Conservation (phyloP, 1,140 invertebrate genomes). For the Apis cerana region DNA sequence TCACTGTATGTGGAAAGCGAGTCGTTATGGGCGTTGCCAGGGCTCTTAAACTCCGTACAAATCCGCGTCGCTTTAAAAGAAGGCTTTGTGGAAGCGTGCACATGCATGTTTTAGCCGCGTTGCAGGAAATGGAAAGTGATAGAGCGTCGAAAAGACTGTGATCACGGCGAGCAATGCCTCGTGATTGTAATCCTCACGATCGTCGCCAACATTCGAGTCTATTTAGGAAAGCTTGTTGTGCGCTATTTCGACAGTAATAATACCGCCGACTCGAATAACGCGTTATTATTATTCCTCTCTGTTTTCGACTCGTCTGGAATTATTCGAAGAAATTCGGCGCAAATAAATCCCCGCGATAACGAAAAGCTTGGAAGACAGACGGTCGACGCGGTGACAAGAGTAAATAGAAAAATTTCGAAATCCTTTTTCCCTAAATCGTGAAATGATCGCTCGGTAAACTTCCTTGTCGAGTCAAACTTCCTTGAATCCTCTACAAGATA, state of each 20-base stretch:
- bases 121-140: constrained; percentile 30
- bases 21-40: constrained; percentile 34
- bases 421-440: not conserved
- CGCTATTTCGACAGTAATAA: not conserved
- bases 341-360: not conserved
- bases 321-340: not conserved
- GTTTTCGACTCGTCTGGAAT: not conserved
- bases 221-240: not conserved
- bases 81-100: constrained; percentile 38
- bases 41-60: constrained; percentile 44
- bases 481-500: not conserved
- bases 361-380: too few relatives aligned
- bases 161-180: constrained; percentile 27
- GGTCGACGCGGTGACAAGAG: not conserved
- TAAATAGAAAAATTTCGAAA: not conserved
- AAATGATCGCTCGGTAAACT: not conserved
- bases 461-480: too few relatives aligned
- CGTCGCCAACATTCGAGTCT: not conserved
- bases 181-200: constrained; percentile 29
- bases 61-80: constrained; percentile 51
- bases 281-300: too few relatives aligned
- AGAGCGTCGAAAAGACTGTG: constrained; percentile 33
- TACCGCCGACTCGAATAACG: not conserved
- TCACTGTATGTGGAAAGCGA: constrained; percentile 32
- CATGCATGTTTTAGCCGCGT: not conserved